Conservation (phyloP, 92 coral and sea anemone genomes). For the Nematostella vectensis region DNA sequence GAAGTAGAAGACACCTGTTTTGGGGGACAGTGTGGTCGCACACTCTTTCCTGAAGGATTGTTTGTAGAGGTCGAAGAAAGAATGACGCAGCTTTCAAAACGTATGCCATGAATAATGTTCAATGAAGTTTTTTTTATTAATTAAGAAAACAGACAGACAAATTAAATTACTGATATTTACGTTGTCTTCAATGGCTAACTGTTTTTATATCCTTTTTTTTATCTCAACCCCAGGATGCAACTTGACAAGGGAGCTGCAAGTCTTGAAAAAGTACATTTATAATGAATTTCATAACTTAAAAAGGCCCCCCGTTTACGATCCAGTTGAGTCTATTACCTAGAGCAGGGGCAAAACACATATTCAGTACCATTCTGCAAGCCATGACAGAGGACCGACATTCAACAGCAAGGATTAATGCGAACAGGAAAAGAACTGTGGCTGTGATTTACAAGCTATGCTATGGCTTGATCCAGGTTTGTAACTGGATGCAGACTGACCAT, state of each 20-base stretch:
- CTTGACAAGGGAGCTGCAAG: no score
- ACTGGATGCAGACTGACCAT: slow-evolving; percentile 32
- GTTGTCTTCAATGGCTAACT: no score
- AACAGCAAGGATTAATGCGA: slow-evolving; percentile 4
- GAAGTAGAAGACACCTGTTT: background rate
- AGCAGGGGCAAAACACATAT: background rate
- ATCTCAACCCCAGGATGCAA: no score
- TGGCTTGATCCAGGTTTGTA: slow-evolving; percentile 39
- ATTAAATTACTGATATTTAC: no score
- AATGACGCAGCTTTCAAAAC: background rate
- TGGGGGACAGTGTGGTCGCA: background rate
- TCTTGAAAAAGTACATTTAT: no score
- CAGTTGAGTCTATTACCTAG: background rate
- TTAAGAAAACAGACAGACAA: no score
- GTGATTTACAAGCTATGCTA: slow-evolving; percentile 29
- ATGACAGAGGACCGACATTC: background rate
- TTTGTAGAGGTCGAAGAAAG: background rate
- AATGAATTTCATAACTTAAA: background rate
- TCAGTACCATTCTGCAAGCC: slow-evolving; percentile 1
- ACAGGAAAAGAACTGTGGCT: slow-evolving; percentile 19
- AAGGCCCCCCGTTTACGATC: background rate
- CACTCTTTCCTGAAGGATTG: background rate
- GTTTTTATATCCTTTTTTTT: no score
- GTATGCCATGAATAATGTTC: no score
- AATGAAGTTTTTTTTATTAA: no score